Evolutionary conservation across 2,888 invertebrate species (phyloP).

Genomic region (Pasiphila rectangulata): DNA sequence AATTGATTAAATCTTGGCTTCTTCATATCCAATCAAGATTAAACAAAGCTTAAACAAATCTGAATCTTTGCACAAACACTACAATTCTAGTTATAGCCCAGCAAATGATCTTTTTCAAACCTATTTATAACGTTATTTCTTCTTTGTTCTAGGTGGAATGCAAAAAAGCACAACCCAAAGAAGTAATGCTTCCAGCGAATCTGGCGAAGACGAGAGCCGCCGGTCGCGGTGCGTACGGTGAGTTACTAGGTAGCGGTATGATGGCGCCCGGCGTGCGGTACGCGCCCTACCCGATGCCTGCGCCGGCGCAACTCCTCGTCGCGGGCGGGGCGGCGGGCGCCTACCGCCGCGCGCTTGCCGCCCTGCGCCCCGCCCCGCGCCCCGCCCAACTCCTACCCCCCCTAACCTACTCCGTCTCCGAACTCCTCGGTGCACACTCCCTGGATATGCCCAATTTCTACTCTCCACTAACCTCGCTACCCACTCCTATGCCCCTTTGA

Average conservation of each 20-base stretch:
- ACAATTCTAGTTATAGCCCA: too few relatives aligned
- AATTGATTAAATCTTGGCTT: too few relatives aligned
- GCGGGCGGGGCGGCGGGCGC: slow-evolving; percentile 64
- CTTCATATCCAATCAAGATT: too few relatives aligned
- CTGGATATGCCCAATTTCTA: slow-evolving; percentile 87
- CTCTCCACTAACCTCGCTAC: slow-evolving; percentile 84
- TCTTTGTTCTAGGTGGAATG: slow-evolving; percentile 94
- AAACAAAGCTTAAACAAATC: too few relatives aligned
- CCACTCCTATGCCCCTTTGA: slow-evolving; percentile 74
- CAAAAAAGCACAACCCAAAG: slow-evolving; percentile 99
- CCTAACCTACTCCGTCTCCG: slow-evolving; percentile 76
- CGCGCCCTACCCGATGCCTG: slow-evolving; percentile 82
- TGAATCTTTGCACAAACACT: too few relatives aligned
- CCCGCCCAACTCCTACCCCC: slow-evolving; percentile 67
- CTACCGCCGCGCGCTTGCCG: slow-evolving; percentile 71
- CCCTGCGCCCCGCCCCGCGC: slow-evolving; percentile 67
- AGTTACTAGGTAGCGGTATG: slow-evolving; percentile 92
- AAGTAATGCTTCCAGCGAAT: slow-evolving; percentile 99
- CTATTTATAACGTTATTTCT: not conserved
- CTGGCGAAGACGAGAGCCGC: slow-evolving; percentile 97
- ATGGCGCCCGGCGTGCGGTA: slow-evolving; percentile 82
- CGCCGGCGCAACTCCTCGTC: slow-evolving; percentile 71
- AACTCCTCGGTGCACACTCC: slow-evolving; percentile 83
- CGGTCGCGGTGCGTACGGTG: slow-evolving; percentile 98
- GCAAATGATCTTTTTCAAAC: too few relatives aligned